Evolutionary conservation across 1,140 invertebrate genomes (phyloP), one percentile per base, ranked within the genome.

Genomic region (Drosophila murphyi): DNA sequence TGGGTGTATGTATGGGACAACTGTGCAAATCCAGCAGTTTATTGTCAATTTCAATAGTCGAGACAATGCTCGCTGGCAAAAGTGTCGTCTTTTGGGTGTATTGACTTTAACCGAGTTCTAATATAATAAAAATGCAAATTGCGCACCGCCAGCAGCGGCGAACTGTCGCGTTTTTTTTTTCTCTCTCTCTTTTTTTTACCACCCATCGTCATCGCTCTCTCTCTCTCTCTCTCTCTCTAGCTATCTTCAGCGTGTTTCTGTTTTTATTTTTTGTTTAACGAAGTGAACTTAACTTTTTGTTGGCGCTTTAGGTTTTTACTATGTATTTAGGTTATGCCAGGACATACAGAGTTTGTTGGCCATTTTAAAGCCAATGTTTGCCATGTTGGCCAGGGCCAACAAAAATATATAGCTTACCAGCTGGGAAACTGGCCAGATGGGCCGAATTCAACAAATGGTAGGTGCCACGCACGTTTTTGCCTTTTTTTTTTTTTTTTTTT

Each of bases 101-200:
- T 85, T 85, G 78, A 85, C 82, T 85, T 85, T 78, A 85, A 80
- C 78, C 81, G 60, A 82, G 60, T 75, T 82, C 79, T 78, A 72
- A 83, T 85, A 85, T 80, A 85, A 85, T 85, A 80, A 85, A 85
- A 85, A 85, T 85, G 78, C 75, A 85, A 85, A 85, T 85, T 85
- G 64, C 74, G 57, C 72, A 60, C 50, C 39, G 56, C 55, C 71
- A 60, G 34, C 48, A 68, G 55, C 71, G 55, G 39, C 48, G 47
- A 67, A 60, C 28, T 72, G 70, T 68, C 55, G 55, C 63, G 41
- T 43, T 72, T 50, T 61, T 59, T 48, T 29, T 32, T 47, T 50
- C 8, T 61, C 20, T 60, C 7, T 10, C n/a, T n/a, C 35, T 41
- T 39, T 55, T 31, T 56, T 56, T 5, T 35, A 37, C 41, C 8